phyloP scores from a whole-genome alignment of 2,113 vertebrate species.

The Paralichthys olivaceus region DNA sequence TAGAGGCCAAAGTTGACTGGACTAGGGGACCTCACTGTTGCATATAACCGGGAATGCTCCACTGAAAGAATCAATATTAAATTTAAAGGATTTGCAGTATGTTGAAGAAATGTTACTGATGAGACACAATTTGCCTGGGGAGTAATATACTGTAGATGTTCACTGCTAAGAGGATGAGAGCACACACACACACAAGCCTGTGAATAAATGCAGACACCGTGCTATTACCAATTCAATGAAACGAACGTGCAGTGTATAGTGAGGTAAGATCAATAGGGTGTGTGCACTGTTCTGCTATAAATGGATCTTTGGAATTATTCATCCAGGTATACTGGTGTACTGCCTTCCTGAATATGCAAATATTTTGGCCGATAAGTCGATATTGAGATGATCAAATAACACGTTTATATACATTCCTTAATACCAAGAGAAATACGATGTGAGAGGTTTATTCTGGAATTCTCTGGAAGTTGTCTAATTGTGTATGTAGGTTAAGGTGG shows the following conservation, averaged over 20 bases:
- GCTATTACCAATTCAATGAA: background rate
- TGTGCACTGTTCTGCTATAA: background rate
- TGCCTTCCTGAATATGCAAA: background rate
- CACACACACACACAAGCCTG: too few species aligned
- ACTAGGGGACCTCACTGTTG: slow-evolving; percentile 11
- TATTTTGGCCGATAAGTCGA: background rate
- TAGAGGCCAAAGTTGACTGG: slow-evolving; percentile 23
- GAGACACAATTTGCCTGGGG: background rate
- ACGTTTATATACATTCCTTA: background rate
- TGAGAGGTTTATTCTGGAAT: background rate
- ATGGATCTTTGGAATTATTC: background rate
- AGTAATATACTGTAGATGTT: background rate
- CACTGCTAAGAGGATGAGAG: background rate
- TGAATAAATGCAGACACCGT: background rate
- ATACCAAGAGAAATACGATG: background rate
- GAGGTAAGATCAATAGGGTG: background rate
- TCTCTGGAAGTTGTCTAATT: background rate
- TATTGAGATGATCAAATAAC: background rate
- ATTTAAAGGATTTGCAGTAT: slow-evolving; percentile 3
- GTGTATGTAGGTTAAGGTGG: background rate
- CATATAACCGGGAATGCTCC: background rate
- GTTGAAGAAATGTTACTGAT: background rate
- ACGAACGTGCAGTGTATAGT: background rate
- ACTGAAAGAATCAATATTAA: background rate
- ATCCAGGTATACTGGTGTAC: background rate